Evolutionary conservation across 2,113 vertebrate species (phyloP), one percentile per base, ranked within the genome.

Genomic region (Lasiurus borealis): DNA sequence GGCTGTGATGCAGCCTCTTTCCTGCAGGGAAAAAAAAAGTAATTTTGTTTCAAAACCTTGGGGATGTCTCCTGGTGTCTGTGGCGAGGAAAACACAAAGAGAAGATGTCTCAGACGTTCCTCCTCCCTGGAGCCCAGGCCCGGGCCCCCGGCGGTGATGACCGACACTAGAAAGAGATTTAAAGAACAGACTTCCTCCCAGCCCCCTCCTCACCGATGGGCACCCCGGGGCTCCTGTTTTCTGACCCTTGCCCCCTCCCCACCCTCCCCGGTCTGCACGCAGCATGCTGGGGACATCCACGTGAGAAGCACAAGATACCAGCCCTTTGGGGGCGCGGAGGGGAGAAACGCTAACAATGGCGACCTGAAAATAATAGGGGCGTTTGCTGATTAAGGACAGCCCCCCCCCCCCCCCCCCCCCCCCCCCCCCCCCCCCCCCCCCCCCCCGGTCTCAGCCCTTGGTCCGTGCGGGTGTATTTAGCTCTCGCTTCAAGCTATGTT

Each of bases 41-140:
- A 91, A 89, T 93, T 97, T 96, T 92, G 77, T 95, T 95, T 97
- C 89, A 93, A 92, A 95, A 80, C 92, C 92, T 96, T 84, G 69
- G 93, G 92, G 81, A 96, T 75, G 76, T 94, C 93, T 95, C 89
- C 46, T 80, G 76, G 62, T 78, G 77, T 94, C 73, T n/a, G 72
- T 59, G 40, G 50, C 84, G 64, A 88, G 78, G 48, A 90, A 95
- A 94, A 90, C 80, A 90, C 75, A 59, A 91, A 81, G 54, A 78
- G 76, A 86, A 88, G 88, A 72, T 73, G 40, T n/a, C 25, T 75
- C 16, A 48, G 57, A 68, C 18, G 0, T 23, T 83, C 44, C 31
- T 88, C 18, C 25, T 73, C 66, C 66, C 72, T 29, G 21, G 87
- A 46, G 91, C 46, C 81, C 52, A 4, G 27, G 71, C 91, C 72